Evolutionary conservation across 2,797 vertebrate genomes (phyloP), one percentile per base, ranked within the genome.

Genomic region (Chelidonichthys spinosus): DNA sequence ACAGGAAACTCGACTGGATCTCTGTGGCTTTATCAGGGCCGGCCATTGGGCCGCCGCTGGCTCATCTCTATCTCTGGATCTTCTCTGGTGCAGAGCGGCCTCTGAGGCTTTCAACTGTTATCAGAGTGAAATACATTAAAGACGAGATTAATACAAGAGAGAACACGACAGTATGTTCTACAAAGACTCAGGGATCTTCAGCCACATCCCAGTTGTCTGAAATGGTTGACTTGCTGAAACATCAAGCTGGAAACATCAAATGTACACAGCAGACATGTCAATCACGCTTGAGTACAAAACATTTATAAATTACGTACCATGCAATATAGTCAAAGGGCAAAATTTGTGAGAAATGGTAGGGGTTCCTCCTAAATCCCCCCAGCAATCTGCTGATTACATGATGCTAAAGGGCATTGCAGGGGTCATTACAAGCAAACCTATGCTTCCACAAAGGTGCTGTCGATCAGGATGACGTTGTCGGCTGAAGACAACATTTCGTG

Each of bases 51-150:
- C 46, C 17, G 65, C 81, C 56, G 47, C 73, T 74, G 78, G 85
- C 80, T 84, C 74, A 46, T 74, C 81, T 64, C 75, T 85, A 91
- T 93, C 90, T 84, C 63, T 62, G 64, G 62, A 90, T 89, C 87
- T 89, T 66, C 80, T 82, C 37, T 76, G 74, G 81, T 82, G 72
- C 85, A 0, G 33, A 74, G 85, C 25, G 74, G 25, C 85, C 87
- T 87, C 60, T 59, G 76, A 82, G 89, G 84, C 72, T 85, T 89
- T 89, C 79, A 79, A 71, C 63, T 76, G 78, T 92, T 93, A 93
- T 93, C 91, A 63, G 74, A 79, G 77, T 53, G 58, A 92, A 93
- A 91, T 91, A 81, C 86, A 93, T 93, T 91, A 92, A 92, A 91
- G 83, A 79, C 79, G 82, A 88, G 89, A 91, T 92, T 93, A 90